Base-by-base conservation (phyloP, 2,113 vertebrate genomes). In the Salvelinus fontinalis region DNA sequence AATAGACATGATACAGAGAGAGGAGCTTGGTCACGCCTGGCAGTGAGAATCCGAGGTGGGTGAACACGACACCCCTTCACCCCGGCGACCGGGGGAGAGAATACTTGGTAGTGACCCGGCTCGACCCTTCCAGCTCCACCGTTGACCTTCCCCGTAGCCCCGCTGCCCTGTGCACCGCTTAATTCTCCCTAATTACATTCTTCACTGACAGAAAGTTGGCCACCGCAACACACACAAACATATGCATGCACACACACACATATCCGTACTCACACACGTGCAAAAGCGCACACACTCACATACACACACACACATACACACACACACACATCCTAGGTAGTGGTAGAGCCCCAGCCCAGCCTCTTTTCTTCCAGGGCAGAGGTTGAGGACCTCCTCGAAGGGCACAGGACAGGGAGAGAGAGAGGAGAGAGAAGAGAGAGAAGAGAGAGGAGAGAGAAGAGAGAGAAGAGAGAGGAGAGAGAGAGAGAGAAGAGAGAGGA, bases 101-200 rank as follows among this genome's bases (percentile, higher is more conserved):
- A 94, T 93, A 91, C 91, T 93, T 88, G 90, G 91, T 95, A 94
- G 92, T 94, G 94, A 95, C 93, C 95, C 92, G 73, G 87, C 91
- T 91, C 91, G 86, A 94, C 94, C 92, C 90, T 90, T 87, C 93
- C 94, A 92, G 93, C 84, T 94, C 92, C 91, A 91, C 80, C 88
- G 16, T 18, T 95, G 95, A 95, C 95, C 95, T 95, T 90, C 89
- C 90, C 79, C 90, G 93, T 89, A 91, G 89, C 93, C 92, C 90
- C 93, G 93, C 92, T 54, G 51, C 16, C 51, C 51, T 54, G 51
- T 14, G 51, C 51, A 90, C 93, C 87, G 92, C 94, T 95, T 96
- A 95, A 96, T 96, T 96, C 94, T 93, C 91, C 92, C 93, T 96
- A 96, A 96, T 96, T 95, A 95, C 95, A 96, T 95, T 96, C 95